These are phyloP conservation scores for Disparrhopalites patrizii DNA, from an alignment of 2,888 invertebrate genomes.

Conservation along the genomic window DNA sequence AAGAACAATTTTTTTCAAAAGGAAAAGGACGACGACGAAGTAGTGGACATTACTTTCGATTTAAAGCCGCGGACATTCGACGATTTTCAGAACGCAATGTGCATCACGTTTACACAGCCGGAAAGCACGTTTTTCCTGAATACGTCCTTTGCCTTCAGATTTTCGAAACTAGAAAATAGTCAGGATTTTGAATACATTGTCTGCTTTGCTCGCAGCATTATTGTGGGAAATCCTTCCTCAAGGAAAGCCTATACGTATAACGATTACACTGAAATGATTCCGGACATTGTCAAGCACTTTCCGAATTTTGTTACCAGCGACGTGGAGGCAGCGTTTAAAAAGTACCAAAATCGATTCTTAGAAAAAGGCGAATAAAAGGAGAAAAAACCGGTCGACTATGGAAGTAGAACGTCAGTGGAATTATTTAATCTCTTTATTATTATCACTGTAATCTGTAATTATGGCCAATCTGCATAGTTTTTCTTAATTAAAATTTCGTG, in stretches of 20 bases:
- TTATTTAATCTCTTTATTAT: too few species aligned
- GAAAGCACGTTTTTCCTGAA: not conserved
- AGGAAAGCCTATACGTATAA: not conserved
- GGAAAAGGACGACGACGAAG: not conserved
- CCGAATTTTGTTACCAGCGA: not conserved
- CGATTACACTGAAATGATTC: not conserved
- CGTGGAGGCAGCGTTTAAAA: not conserved
- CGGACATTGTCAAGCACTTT: not conserved
- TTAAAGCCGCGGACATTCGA: not conserved
- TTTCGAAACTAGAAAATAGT: not conserved
- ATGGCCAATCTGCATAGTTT: too few species aligned
- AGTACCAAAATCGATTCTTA: not conserved
- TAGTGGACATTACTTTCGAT: not conserved
- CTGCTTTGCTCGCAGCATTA: not conserved
- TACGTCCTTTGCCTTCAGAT: not conserved
- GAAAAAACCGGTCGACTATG: too few species aligned
- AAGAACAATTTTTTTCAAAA: too few species aligned
- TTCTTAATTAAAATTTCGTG: too few species aligned
- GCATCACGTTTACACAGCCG: not conserved
- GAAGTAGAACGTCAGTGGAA: too few species aligned
- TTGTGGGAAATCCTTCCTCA: not conserved
- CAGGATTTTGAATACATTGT: slow-evolving; percentile 7
- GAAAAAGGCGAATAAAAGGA: too few species aligned
- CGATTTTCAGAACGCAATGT: not conserved
- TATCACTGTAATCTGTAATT: too few species aligned